phyloP scores from a whole-genome alignment of 2,797 vertebrate species.

The Falco columbarius region DNA sequence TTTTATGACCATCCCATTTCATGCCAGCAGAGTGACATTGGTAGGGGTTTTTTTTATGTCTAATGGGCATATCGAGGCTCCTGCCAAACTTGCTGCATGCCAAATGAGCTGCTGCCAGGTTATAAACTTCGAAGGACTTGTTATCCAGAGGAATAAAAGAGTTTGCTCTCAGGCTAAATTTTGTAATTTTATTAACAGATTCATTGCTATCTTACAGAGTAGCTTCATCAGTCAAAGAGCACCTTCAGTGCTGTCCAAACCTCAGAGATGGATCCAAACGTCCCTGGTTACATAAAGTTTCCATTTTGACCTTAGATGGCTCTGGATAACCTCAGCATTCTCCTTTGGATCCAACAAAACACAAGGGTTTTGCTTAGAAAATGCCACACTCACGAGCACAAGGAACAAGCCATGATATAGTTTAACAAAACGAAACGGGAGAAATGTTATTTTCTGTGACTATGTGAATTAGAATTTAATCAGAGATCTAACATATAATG shows the following conservation, averaged over 20 bases:
- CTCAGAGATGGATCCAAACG: background rate
- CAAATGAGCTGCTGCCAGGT: conserved; percentile 28
- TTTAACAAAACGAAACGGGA: background rate
- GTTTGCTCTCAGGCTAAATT: background rate
- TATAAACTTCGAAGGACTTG: conserved; percentile 21
- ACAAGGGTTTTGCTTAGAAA: background rate
- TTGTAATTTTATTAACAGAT: conserved; percentile 27
- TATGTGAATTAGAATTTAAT: background rate
- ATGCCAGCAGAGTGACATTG: conserved; percentile 11
- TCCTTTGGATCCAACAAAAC: background rate
- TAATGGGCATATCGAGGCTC: background rate
- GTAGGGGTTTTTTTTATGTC: background rate
- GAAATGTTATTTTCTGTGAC: background rate
- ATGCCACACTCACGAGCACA: background rate
- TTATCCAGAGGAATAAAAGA: conserved; percentile 9
- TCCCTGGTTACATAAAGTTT: background rate
- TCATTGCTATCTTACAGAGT: background rate
- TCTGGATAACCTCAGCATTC: background rate
- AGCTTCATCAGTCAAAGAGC: background rate
- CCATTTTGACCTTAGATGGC: background rate
- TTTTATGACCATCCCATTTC: background rate
- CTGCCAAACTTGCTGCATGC: background rate
- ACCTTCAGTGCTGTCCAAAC: background rate
- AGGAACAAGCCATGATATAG: background rate
- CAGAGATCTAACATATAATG: background rate